Base-by-base conservation (phyloP, 2,888 invertebrate genomes). In the Apotomis turbidana region DNA sequence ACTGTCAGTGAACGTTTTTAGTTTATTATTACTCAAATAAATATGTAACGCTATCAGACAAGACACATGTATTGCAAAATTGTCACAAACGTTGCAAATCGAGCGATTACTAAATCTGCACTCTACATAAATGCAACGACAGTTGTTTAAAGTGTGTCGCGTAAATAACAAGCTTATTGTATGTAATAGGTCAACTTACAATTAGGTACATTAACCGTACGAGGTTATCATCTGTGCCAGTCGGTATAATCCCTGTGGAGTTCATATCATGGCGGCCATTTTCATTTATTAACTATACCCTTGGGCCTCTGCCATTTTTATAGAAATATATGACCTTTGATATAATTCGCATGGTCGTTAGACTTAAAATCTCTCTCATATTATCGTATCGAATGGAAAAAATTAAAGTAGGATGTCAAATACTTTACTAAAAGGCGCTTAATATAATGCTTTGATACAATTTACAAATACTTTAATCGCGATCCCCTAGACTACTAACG, bases 151-250 rank as follows among this genome's bases (percentile, higher is more conserved):
- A 52, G 52, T 58, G 3, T 58, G 46, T 8, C 13, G 13, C n/a
- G 44, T 46, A 59, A 2, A 41, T 54, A 46, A 62, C 44, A 54
- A 60, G 51, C 44, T 27, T 59, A 13, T 54, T 64, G 44, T 64
- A 67, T 54, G 46, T 49, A 66, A 57, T 60, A 60, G 71, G 71
- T 71, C 67, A 57, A n/a, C 61, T 51, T 49, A 41, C 41, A 70
- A 67, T 71, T 44, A 66, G 36, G 9, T 49, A 10, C 3, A 61
- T 66, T 71, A 66, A 66, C 54, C 55, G 41, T n/a, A 10, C 38
- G 49, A 61, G 67, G 67, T 67, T 71, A 71, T 67, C 67, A 46
- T 12, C 44, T 49, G 54, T 55, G 55, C 46, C 60, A 13, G 9
- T 51, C 3, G 13, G 13, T n/a, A 12, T 57, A 57, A 49, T 51